A percentile compares a stretch with the other conserved stretches of the same genome.
phyloP scores from a whole-genome alignment of 2,888 invertebrate genomes.

The Phengaris alcon region DNA sequence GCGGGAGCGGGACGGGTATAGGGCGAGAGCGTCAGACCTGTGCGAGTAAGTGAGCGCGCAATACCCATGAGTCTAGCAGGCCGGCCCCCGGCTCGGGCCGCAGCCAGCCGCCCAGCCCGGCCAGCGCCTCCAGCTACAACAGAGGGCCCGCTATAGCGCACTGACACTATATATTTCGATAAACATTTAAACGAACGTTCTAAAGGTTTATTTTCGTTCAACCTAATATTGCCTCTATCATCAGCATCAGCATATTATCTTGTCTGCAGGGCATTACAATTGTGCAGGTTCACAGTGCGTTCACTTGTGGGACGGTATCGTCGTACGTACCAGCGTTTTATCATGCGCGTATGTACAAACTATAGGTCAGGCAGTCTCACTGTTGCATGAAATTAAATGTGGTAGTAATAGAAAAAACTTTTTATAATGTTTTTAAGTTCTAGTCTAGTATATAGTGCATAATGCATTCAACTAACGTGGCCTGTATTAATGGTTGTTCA shows the following conservation, averaged over 20 bases:
- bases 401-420: neutral
- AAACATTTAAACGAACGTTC: neutral
- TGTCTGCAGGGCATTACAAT: neutral
- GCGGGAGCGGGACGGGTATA: conserved; percentile 47
- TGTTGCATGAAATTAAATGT: neutral
- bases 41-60: conserved; percentile 80
- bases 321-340: neutral
- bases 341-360: neutral
- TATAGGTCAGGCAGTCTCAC: neutral
- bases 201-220: too few species aligned
- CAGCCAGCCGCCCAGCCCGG: conserved; percentile 75
- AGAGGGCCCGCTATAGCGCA: conserved; percentile 48
- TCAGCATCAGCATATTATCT: neutral
- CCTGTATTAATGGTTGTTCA: neutral
- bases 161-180: neutral
- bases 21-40: conserved; percentile 71
- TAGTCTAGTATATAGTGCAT: neutral
- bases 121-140: conserved; percentile 79
- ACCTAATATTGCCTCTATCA: too few species aligned
- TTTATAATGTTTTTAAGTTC: neutral
- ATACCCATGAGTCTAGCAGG: conserved; percentile 79
- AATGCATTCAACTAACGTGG: neutral
- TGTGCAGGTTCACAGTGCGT: neutral
- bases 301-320: neutral
- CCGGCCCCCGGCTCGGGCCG: conserved; percentile 71